Evolutionary conservation across 2,888 invertebrate species (phyloP).

Genomic region (Carcina quercana): DNA sequence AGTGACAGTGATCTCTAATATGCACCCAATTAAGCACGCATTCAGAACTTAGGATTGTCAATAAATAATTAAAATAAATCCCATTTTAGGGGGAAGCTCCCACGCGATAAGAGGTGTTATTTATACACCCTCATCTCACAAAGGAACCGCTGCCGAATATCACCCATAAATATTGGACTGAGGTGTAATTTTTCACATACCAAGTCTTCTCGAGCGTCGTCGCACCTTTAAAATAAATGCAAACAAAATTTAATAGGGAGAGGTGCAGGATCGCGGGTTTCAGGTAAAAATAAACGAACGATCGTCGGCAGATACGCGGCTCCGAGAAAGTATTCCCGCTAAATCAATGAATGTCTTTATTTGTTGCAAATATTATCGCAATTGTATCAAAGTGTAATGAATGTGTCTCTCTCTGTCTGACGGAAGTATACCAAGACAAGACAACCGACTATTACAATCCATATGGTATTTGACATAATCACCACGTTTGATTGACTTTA

Average conservation of each 20-base stretch:
- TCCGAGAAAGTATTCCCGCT: conserved; percentile 33
- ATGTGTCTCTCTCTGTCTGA: no score
- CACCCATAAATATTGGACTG: conserved; percentile 74
- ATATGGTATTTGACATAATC: no score
- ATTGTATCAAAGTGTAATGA: background rate
- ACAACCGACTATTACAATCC: no score
- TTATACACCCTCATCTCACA: conserved; percentile 72
- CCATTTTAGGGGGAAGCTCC: conserved; percentile 71
- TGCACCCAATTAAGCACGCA: conserved; percentile 7
- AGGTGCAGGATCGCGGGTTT: conserved; percentile 70
- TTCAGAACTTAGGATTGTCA: conserved; percentile 31
- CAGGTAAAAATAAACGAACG: conserved; percentile 70
- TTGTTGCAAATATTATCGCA: conserved; percentile 7
- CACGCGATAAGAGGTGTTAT: conserved; percentile 74
- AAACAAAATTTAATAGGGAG: conserved; percentile 76
- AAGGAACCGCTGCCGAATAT: conserved; percentile 75
- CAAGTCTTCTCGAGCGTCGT: conserved; percentile 66
- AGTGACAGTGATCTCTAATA: no score
- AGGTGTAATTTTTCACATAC: conserved; percentile 76
- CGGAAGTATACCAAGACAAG: no score
- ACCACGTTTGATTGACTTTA: no score
- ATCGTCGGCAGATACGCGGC: conserved; percentile 59
- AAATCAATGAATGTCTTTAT: conserved; percentile 8
- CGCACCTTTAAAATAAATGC: conserved; percentile 76
- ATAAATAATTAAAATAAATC: conserved; percentile 73